Conservation (phyloP, 2,797 vertebrate genomes). For the Naso thynnoides region DNA sequence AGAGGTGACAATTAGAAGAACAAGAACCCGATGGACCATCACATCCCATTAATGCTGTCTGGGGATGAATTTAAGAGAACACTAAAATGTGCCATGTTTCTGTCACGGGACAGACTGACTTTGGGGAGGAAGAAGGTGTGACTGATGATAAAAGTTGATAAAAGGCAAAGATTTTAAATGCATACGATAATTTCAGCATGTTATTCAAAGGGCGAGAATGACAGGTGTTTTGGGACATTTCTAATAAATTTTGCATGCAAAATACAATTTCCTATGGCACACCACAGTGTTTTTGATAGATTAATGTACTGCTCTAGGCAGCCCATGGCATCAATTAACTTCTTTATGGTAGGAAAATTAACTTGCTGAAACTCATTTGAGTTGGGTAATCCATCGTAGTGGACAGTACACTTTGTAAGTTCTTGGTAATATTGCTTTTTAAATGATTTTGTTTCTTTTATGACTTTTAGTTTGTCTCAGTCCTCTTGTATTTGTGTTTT, state of each 20-base stretch:
- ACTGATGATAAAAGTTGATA: conserved; percentile 47
- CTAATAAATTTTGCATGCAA: conserved; percentile 15
- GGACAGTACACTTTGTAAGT: not conserved
- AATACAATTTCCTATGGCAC: conserved; percentile 12
- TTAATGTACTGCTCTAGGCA: conserved; percentile 3
- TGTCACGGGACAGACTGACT: conserved; percentile 59
- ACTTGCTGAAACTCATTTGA: conserved; percentile 12
- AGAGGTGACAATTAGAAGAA: conserved; percentile 71
- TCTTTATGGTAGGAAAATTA: conserved; percentile 3
- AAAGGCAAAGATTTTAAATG: conserved; percentile 45
- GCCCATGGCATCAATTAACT: conserved; percentile 21
- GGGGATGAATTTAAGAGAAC: conserved; percentile 74
- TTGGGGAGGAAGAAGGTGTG: conserved; percentile 35
- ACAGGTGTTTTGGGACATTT: conserved; percentile 12
- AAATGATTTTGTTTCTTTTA: too few species aligned
- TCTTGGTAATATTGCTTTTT: not conserved
- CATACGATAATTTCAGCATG: conserved; percentile 35
- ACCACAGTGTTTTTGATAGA: conserved; percentile 13
- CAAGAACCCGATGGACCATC: conserved; percentile 78
- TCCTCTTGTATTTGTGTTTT: too few species aligned
- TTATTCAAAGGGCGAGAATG: conserved; percentile 27
- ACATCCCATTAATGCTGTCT: conserved; percentile 82
- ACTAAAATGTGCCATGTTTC: conserved; percentile 62
- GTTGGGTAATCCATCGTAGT: not conserved
- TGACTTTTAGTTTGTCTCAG: too few species aligned